These are phyloP conservation scores for Apis florea DNA, from an alignment of 1,140 invertebrate species.

Conservation along the genomic window DNA sequence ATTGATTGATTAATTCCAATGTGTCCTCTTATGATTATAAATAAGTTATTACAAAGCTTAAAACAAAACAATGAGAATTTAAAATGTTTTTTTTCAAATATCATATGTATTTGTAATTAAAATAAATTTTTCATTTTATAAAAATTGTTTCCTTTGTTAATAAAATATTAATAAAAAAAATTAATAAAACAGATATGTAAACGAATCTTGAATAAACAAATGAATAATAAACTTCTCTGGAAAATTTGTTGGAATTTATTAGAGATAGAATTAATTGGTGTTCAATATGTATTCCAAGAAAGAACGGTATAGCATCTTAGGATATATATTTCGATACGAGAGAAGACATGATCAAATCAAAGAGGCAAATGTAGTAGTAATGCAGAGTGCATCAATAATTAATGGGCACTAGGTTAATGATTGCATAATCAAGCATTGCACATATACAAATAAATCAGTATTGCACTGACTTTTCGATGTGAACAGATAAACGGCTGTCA, in stretches of 20 bases:
- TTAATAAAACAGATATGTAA: not conserved
- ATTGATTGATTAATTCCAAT: not conserved
- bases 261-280: too few species aligned
- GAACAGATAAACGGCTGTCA: not conserved
- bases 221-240: too few species aligned
- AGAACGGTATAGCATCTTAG: not conserved
- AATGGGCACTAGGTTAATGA: too few species aligned
- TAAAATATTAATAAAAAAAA: not conserved
- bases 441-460: not conserved
- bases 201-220: too few species aligned
- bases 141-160: too few species aligned
- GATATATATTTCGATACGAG: not conserved
- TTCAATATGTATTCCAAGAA: not conserved
- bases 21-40: not conserved
- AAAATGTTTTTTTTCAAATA: too few species aligned
- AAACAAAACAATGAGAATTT: too few species aligned
- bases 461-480: not conserved
- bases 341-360: not conserved
- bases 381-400: not conserved
- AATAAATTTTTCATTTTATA: too few species aligned
- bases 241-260: too few species aligned
- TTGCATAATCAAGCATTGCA: not conserved
- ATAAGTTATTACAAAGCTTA: too few species aligned
- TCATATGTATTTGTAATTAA: too few species aligned
- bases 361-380: too few species aligned